Base-by-base conservation (phyloP, 2,888 invertebrate genomes). In the Drosophila falleni region DNA sequence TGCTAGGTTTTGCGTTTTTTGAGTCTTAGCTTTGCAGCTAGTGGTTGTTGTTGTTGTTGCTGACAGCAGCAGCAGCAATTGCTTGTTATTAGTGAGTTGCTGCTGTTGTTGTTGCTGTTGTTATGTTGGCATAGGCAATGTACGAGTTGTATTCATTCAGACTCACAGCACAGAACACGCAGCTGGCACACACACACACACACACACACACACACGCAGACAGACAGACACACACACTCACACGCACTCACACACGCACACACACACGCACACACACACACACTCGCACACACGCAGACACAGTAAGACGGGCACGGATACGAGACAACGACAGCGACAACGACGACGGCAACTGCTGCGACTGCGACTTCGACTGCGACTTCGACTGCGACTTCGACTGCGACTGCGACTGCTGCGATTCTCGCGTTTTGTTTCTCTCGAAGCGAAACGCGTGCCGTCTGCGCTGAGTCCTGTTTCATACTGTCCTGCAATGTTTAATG, bases 401-500 rank as follows among this genome's bases (percentile, higher is more conserved):
- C 47, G 54, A 39, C 68, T 49, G 35, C 74, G 69, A 59, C 59
- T 59, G 44, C 54, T 63, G 69, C 72, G 67, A 75, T 75, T 79
- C 80, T 76, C 78, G 78, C 80, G 78, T 59, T 80, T 46, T 80
- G 56, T 31, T 79, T 79, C 65, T 71, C 79, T 84, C 72, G 65
- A 78, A 74, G 78, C 87, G 82, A 81, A 86, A 86, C 89, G 83
- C 86, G 86, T 86, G 88, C 89, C 89, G 88, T 86, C 86, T 88
- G 87, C 87, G 86, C 88, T 86, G 86, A 86, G 86, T 86, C 86
- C 86, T 86, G 89, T 86, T 86, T 86, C 86, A 86, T 86, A 86
- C 86, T 86, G 69, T 69, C 41, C 69, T 75, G 75, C 84, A 75
- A 61, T 53, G 80, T 56, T 54, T 66, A 67, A 66, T 69, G 68